A percentile compares a stretch with the other conserved stretches of the same genome.
Evolutionary conservation across 2,797 vertebrate species (phyloP).

Genomic region (Columba guinea): DNA sequence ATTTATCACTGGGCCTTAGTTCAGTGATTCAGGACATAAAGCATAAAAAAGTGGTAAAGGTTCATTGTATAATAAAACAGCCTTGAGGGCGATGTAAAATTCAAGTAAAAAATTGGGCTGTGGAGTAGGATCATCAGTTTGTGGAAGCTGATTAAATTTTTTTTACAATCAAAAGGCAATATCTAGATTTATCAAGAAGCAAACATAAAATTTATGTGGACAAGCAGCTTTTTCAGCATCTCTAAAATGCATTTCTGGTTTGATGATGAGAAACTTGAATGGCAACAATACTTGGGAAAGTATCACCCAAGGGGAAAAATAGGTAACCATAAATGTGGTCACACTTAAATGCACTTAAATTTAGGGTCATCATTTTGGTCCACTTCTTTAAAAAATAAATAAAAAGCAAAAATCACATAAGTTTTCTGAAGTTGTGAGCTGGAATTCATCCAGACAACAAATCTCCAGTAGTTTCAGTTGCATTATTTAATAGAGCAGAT

Average conservation of each 20-base stretch:
- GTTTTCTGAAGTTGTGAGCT: not conserved
- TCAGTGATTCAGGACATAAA: conserved; percentile 36
- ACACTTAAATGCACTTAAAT: not conserved
- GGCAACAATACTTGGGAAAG: not conserved
- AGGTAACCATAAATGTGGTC: not conserved
- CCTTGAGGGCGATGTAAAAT: not conserved
- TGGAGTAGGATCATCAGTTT: not conserved
- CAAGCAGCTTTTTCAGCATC: not conserved
- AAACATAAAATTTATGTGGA: not conserved
- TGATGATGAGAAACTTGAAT: not conserved
- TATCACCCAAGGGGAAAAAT: not conserved
- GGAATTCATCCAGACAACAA: not conserved
- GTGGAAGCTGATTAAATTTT: not conserved
- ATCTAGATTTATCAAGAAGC: not conserved
- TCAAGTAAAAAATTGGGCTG: not conserved
- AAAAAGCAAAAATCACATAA: not conserved
- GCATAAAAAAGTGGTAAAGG: not conserved
- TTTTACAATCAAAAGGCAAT: not conserved
- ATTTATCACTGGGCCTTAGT: conserved; percentile 54
- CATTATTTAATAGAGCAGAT: not conserved
- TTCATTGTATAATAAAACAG: not conserved
- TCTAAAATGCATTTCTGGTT: not conserved
- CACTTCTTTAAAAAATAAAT: not conserved
- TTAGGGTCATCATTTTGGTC: not conserved
- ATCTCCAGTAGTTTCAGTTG: not conserved